Percentiles rank a stretch among this genome's conserved stretches.
These are phyloP conservation scores for Lacerta bilineata DNA, from an alignment of 2,797 vertebrate genomes.

Conservation along the genomic window DNA sequence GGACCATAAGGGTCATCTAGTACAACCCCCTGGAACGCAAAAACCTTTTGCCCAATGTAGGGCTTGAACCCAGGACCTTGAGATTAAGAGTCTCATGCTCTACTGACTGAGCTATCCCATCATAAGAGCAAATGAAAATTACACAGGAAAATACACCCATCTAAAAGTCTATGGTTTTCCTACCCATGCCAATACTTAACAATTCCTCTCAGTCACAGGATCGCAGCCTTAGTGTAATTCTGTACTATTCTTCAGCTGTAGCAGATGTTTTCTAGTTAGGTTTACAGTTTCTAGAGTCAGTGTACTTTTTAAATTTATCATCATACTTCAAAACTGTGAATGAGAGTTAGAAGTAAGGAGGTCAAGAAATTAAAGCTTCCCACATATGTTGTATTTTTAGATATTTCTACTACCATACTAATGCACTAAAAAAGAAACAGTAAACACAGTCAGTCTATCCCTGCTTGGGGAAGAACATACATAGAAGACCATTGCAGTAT, in stretches of 20 bases:
- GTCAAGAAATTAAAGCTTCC: constrained; percentile 67
- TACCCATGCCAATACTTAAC: too few relatives aligned
- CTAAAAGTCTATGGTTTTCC: too few relatives aligned
- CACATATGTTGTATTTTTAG: constrained; percentile 67
- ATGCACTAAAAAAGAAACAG: constrained; percentile 64
- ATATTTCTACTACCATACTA: constrained; percentile 65
- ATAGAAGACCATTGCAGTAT: constrained; percentile 8
- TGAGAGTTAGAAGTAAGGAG: constrained; percentile 58
- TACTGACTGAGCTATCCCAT: too few relatives aligned
- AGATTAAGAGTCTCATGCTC: too few relatives aligned
- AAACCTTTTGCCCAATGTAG: too few relatives aligned
- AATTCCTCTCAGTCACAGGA: too few relatives aligned
- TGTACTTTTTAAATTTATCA: not conserved
- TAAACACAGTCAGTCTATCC: constrained; percentile 62
- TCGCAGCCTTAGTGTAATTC: not conserved
- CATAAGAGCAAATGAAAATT: too few relatives aligned
- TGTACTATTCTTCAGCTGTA: not conserved
- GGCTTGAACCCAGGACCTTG: too few relatives aligned
- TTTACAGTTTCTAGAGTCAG: not conserved
- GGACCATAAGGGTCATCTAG: too few relatives aligned
- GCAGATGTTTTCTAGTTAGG: not conserved
- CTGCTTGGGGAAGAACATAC: constrained; percentile 58
- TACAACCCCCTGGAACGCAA: too few relatives aligned
- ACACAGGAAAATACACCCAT: too few relatives aligned
- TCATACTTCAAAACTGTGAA: constrained; percentile 39